phyloP scores from a whole-genome alignment of 1,140 invertebrate genomes.

The Trichogramma pretiosum region DNA sequence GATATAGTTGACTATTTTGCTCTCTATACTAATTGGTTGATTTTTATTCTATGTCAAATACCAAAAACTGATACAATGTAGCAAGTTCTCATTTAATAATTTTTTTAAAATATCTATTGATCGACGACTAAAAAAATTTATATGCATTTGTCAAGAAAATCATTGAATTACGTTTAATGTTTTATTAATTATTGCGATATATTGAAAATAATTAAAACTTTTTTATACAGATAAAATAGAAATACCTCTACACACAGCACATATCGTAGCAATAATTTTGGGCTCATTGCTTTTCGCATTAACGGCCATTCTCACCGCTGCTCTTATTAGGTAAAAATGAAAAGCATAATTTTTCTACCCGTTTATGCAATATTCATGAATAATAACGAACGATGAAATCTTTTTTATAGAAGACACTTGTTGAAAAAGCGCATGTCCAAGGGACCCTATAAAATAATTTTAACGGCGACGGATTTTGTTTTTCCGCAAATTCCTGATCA shows the following conservation, averaged over 20 bases:
- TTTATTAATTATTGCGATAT: no score
- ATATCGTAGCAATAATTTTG: conserved; percentile 37
- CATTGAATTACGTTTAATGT: no score
- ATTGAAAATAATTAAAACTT: no score
- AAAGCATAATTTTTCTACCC: not conserved
- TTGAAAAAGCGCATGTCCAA: conserved; percentile 59
- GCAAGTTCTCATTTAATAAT: no score
- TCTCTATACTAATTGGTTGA: no score
- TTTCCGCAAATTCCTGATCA: conserved; percentile 60
- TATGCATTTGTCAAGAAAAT: no score
- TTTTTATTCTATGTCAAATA: no score
- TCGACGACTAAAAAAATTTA: no score
- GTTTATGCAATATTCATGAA: not conserved
- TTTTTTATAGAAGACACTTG: conserved; percentile 56
- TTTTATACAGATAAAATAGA: conserved; percentile 24
- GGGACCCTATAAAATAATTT: conserved; percentile 66
- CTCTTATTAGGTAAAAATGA: conserved; percentile 32
- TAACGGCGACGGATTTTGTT: conserved; percentile 65
- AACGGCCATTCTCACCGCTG: conserved; percentile 27
- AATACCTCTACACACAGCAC: conserved; percentile 33
- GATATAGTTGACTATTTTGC: no score
- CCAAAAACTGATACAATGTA: no score
- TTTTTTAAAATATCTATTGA: conserved; percentile 17
- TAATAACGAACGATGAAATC: no score
- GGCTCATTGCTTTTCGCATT: conserved; percentile 35